Percentiles rank a stretch among this genome's conserved stretches.
These are phyloP conservation scores for Ectemnius cavifrons DNA, from an alignment of 2,888 invertebrate genomes.

Conservation along the genomic window DNA sequence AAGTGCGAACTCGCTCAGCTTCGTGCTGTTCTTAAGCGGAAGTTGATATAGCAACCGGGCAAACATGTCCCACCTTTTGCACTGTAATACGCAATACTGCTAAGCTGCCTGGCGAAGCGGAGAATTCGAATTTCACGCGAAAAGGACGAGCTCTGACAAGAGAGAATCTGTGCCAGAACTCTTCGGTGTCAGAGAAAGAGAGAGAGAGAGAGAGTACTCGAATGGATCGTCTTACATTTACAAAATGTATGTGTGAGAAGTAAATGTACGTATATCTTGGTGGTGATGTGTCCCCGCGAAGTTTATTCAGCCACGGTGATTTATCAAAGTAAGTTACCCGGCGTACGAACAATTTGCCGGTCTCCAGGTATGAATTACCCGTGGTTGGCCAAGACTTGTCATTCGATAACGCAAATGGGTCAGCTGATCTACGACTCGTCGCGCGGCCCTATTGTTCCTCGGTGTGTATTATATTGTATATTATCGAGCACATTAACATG, in stretches of 20 bases:
- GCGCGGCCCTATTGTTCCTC: conserved; percentile 10
- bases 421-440: conserved; percentile 5
- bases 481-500: conserved; percentile 7
- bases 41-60: too few relatives aligned
- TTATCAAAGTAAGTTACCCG: neutral
- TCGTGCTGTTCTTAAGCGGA: neutral
- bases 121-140: conserved; percentile 21
- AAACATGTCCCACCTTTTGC: too few relatives aligned
- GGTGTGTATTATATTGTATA: neutral
- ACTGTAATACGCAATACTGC: too few relatives aligned
- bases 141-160: too few relatives aligned
- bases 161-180: too few relatives aligned
- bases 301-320: neutral
- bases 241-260: too few relatives aligned
- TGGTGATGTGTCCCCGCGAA: too few relatives aligned
- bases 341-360: conserved; percentile 3
- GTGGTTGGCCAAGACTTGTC: conserved; percentile 3
- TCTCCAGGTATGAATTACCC: neutral
- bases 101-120: conserved; percentile 23
- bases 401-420: conserved; percentile 26
- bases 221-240: too few relatives aligned
- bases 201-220: too few relatives aligned
- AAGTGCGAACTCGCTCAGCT: neutral
- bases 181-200: too few relatives aligned
- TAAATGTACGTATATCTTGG: too few relatives aligned